These are phyloP conservation scores for Centropyge bicolor DNA, from an alignment of 2,797 vertebrate genomes.

Conservation along the genomic window DNA sequence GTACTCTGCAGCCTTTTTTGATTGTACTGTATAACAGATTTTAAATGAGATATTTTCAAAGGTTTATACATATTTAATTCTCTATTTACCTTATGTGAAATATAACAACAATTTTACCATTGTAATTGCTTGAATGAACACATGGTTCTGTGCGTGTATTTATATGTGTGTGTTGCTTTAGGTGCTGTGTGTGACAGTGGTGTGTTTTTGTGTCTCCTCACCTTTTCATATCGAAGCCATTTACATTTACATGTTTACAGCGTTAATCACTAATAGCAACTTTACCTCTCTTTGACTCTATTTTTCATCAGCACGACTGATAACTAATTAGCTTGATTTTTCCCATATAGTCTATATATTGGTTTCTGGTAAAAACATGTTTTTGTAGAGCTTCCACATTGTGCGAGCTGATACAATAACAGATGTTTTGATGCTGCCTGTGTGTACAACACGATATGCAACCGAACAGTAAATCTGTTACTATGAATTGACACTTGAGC, in stretches of 20 bases:
- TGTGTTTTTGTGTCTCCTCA: slow-evolving; percentile 17
- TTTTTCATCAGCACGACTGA: slow-evolving; percentile 31
- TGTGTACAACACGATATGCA: neutral
- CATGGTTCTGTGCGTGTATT: neutral
- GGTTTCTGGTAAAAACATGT: neutral
- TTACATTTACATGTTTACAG: slow-evolving; percentile 7
- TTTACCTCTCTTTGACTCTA: neutral
- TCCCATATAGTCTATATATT: neutral
- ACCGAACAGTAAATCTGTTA: neutral
- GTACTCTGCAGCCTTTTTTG: neutral
- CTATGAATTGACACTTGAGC: neutral
- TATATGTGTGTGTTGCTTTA: neutral
- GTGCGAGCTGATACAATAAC: neutral
- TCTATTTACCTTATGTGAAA: neutral
- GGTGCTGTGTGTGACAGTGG: neutral
- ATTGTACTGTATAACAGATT: neutral
- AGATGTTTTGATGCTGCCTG: neutral
- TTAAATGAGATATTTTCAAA: neutral
- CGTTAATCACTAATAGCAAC: slow-evolving; percentile 6
- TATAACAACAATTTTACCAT: neutral
- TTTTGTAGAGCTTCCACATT: slow-evolving; percentile 10
- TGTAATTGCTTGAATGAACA: neutral
- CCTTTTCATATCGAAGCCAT: slow-evolving; percentile 23
- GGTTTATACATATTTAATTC: neutral
- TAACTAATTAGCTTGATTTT: slow-evolving; percentile 29